These are phyloP conservation scores for Tinamus guttatus DNA, from an alignment of 2,113 vertebrate genomes.

Conservation along the genomic window DNA sequence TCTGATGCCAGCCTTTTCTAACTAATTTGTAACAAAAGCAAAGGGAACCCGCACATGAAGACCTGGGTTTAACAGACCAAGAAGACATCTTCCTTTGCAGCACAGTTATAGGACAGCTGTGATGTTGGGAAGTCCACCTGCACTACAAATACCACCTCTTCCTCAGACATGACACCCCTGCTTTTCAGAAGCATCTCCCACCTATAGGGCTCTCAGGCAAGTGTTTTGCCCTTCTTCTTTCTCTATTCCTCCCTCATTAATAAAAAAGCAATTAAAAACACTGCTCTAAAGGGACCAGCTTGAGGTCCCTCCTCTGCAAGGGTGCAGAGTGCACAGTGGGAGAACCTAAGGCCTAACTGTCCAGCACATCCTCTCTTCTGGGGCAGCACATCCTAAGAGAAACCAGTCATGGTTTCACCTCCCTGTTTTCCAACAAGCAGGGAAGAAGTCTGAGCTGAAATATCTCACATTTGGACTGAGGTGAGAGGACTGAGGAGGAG, in stretches of 20 bases:
- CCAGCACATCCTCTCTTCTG: not conserved
- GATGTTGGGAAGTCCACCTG: not conserved
- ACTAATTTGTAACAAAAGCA: not conserved
- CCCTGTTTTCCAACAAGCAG: not conserved
- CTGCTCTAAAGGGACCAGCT: no score
- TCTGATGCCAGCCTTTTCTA: not conserved
- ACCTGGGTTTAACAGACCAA: not conserved
- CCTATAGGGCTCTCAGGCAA: not conserved
- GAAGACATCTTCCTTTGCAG: not conserved
- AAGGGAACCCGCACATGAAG: not conserved
- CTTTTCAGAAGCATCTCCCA: not conserved
- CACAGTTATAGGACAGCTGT: not conserved
- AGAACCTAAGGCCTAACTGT: not conserved
- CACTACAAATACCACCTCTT: not conserved
- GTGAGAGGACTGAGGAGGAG: not conserved
- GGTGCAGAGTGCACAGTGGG: not conserved
- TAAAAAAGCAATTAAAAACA: not conserved
- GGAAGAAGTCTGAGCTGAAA: not conserved
- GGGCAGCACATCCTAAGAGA: fast-evolving
- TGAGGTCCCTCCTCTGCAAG: not conserved
- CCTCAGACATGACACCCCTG: not conserved
- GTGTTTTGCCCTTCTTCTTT: not conserved
- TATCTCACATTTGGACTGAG: not conserved
- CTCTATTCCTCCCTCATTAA: not conserved
- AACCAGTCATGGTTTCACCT: fast-evolving